phyloP scores from a whole-genome alignment of 1,140 invertebrate species.

The Alviniconcha marisindica region DNA sequence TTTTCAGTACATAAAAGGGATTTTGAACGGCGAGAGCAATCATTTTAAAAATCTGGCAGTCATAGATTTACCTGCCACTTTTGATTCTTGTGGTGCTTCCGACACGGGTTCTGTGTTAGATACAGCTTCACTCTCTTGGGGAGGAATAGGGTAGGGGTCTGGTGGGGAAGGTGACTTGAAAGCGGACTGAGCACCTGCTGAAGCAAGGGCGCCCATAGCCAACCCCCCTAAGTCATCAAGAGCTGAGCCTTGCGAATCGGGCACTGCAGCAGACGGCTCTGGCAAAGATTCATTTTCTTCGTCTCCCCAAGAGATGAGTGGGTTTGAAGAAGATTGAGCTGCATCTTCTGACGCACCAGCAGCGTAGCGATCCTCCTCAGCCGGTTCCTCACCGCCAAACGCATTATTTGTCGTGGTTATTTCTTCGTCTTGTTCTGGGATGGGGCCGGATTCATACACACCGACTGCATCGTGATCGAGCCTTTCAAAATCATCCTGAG shows the following conservation, averaged over 20 bases:
- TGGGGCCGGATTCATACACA: slow-evolving; percentile 35
- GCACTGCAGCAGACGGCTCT: slow-evolving; percentile 53
- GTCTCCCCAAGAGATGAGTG: slow-evolving; percentile 56
- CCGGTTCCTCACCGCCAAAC: slow-evolving; percentile 57
- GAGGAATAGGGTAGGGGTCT: slow-evolving; percentile 29
- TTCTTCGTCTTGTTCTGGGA: slow-evolving; percentile 58
- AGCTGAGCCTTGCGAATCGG: slow-evolving; percentile 45
- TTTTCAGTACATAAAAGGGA: no score
- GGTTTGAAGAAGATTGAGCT: slow-evolving; percentile 41
- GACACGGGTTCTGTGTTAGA: slow-evolving; percentile 40
- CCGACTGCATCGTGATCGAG: slow-evolving; percentile 45
- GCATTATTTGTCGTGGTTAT: slow-evolving; percentile 54
- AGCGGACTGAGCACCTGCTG: slow-evolving; percentile 29
- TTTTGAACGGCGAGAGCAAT: no score
- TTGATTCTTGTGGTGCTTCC: slow-evolving; percentile 36
- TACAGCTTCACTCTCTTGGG: slow-evolving; percentile 29
- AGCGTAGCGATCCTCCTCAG: slow-evolving; percentile 62
- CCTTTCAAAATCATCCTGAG: slow-evolving; percentile 57
- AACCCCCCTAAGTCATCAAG: slow-evolving; percentile 44
- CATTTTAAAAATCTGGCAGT: no score
- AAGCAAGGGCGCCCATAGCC: slow-evolving; percentile 29
- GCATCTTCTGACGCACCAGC: slow-evolving; percentile 56
- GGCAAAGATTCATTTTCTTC: slow-evolving; percentile 38
- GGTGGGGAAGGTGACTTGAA: slow-evolving; percentile 22
- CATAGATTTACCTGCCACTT: slow-evolving; percentile 37